Base-by-base conservation (phyloP, 2,797 vertebrate species). In the Champsocephalus gunnari region DNA sequence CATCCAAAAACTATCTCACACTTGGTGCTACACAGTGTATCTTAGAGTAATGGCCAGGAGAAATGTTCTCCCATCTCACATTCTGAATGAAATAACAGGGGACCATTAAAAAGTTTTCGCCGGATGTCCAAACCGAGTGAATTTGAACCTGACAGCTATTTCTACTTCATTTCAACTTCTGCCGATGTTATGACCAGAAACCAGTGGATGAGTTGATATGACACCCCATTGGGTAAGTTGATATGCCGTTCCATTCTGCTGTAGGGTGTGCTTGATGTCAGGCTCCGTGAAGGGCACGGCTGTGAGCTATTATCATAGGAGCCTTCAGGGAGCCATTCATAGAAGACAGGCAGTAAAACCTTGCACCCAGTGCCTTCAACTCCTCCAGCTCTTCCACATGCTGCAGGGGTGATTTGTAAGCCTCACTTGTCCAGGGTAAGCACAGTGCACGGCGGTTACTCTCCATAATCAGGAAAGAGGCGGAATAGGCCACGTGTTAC, bases 291-390 rank as follows among this genome's bases (percentile, higher is more conserved):
- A 93, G 92, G 91, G 89, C 93, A 93, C 70, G 87, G 82, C 91
- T 92, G 87, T 91, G 89, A 94, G 92, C 90, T 92, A 93, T 94
- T 93, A 92, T 93, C 87, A 89, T 89, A 89, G 90, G 76, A 88
- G 90, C 89, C 91, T 92, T 92, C 88, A 56, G 92, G 93, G 93
- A 92, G 86, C 91, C 88, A 89, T 94, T 93, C 91, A 88, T 82
- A 84, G 87, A 92, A 92, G 92, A 91, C 93, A 87, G 91, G 90
- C 93, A 91, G 88, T 93, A 93, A 93, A 93, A 92, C 90, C 89
- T 93, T 88, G 86, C 66, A 68, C 89, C 57, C 62, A 91, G 85
- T 76, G 83, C 87, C 91, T 93, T 92, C 91, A 91, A 90, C 91
- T 90, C 82, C 75, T 84, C 84, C 91, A 90, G 90, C 91, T 90